Conservation (phyloP, 2,113 vertebrate species). For the Chaetodon auriga region DNA sequence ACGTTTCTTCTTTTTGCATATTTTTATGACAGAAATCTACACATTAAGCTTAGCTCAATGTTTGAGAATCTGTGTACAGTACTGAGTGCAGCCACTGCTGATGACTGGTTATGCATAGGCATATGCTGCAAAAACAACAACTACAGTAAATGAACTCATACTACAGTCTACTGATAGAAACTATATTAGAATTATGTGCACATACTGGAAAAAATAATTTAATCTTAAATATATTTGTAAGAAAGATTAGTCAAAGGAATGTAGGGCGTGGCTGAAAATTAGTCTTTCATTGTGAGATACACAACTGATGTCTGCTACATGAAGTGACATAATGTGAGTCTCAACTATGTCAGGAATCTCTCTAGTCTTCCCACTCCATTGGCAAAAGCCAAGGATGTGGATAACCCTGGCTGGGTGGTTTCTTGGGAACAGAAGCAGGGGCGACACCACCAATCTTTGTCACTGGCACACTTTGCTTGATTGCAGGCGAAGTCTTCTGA, state of each 20-base stretch:
- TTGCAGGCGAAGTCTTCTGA: slow-evolving; percentile 49
- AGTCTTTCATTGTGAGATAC: slow-evolving; percentile 26
- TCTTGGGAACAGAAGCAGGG: slow-evolving; percentile 44
- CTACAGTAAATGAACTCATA: slow-evolving; percentile 9
- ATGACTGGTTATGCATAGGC: background rate
- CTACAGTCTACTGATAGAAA: slow-evolving; percentile 7
- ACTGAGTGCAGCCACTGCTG: slow-evolving; percentile 3
- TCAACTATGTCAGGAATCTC: slow-evolving; percentile 38
- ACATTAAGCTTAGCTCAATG: background rate
- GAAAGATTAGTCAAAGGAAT: slow-evolving; percentile 17
- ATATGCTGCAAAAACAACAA: slow-evolving; percentile 3
- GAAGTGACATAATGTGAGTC: slow-evolving; percentile 49
- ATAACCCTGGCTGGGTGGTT: slow-evolving; percentile 56
- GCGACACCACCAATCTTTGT: slow-evolving; percentile 52
- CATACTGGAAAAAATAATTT: slow-evolving; percentile 48
- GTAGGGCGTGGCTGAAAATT: slow-evolving; percentile 11
- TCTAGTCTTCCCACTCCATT: slow-evolving; percentile 86
- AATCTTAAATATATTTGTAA: slow-evolving; percentile 36
- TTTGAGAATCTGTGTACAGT: background rate
- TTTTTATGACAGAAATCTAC: slow-evolving; percentile 19
- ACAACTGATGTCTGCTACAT: slow-evolving; percentile 21
- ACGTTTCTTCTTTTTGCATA: background rate
- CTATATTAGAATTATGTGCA: slow-evolving; percentile 37
- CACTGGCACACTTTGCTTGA: slow-evolving; percentile 41
- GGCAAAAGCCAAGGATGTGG: slow-evolving; percentile 78